Evolutionary conservation across 2,797 vertebrate species (phyloP), one percentile per base, ranked within the genome.

Genomic region (Danionella dracula): DNA sequence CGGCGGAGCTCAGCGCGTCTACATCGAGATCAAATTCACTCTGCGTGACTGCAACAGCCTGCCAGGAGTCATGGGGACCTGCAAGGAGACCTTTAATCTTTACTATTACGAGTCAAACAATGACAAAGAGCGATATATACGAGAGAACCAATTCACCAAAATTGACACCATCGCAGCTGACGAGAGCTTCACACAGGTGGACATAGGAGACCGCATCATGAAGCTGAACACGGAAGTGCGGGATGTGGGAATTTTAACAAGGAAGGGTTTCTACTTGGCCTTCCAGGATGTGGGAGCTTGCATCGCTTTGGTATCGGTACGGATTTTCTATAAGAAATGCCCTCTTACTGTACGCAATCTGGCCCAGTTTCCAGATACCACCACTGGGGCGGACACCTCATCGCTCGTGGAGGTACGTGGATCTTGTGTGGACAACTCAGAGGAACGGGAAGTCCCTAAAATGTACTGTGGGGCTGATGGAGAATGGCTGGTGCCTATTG

Each of bases 401-500:
- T 98, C 96, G 2, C 81, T 99, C 70, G 96, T 99, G 81, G 96
- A 99, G 81, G 95, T 99, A 73, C 92, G 94, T 0, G 96, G 96
- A 63, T 98, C 96, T n/a, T 99, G 96, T 15, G 96, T 99, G 81
- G 93, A 98, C 87, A 94, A 94, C 75, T 98, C 96, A 0, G 94
- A 96, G 69, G 96, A 98, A 79, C 93, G 93, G 79, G 96, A 99
- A 76, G 94, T 96, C 82, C 96, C 96, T 78, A 97, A 98, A 87
- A 99, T 99, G 96, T 99, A 98, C 88, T 99, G 96, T 0, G 96
- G 96, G 31, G 96, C 96, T 71, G 96, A 99, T 80, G 96, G 96
- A 0, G 96, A 98, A 69, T 99, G 96, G 96, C 83, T 99, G 87
- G 96, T 99, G 68, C 96, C 96, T 75, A 99, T 99, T 81, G 96